Percentiles rank a stretch among this genome's conserved stretches.
phyloP scores from a whole-genome alignment of 2,797 vertebrate species.

The Macrochelys suwanniensis region DNA sequence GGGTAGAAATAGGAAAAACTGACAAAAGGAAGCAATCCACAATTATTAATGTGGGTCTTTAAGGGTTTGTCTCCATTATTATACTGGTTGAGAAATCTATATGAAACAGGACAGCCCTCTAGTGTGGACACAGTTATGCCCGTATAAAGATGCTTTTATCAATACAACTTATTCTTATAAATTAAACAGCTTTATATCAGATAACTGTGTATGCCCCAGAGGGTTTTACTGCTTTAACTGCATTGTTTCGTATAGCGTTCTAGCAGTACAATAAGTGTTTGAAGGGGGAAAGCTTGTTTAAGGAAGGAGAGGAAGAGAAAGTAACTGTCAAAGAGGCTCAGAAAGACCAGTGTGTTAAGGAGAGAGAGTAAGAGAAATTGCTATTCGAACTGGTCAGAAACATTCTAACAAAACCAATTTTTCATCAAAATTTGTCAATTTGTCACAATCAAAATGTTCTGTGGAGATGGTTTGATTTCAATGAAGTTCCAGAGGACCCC shows the following conservation, averaged over 20 bases:
- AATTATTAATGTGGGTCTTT: neutral
- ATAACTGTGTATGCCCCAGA: neutral
- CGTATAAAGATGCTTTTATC: neutral
- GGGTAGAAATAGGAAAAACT: neutral
- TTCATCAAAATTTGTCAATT: neutral
- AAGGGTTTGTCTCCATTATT: neutral
- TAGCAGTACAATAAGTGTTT: neutral
- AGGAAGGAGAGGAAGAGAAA: neutral
- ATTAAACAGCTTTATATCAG: neutral
- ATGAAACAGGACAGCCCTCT: neutral
- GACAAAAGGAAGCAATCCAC: neutral
- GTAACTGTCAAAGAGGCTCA: neutral
- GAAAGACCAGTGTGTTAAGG: slow-evolving; percentile 1
- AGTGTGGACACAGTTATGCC: neutral
- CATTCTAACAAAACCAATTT: neutral
- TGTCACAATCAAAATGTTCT: neutral
- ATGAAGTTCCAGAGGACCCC: neutral
- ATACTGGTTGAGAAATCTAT: neutral
- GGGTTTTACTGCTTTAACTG: slow-evolving; percentile 18
- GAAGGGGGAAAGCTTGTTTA: neutral
- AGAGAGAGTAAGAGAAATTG: neutral
- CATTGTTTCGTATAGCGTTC: slow-evolving; percentile 28
- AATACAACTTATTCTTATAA: neutral
- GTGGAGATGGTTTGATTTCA: neutral
- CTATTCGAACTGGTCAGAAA: neutral